A percentile compares a stretch with the other conserved stretches of the same genome.
phyloP scores from a whole-genome alignment of 2,888 invertebrate species.

The Ectropis crepuscularia region DNA sequence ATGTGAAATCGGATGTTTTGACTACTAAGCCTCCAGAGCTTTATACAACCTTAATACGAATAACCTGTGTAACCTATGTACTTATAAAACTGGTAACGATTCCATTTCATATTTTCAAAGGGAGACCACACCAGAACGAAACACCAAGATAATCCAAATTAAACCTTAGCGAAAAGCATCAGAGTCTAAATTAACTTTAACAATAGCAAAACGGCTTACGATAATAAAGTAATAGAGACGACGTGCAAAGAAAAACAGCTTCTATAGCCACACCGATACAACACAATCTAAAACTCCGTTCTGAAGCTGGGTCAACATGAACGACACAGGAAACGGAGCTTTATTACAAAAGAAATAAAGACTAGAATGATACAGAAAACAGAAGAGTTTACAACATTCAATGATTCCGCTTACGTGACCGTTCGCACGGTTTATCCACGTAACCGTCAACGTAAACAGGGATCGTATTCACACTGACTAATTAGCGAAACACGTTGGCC shows the following conservation, averaged over 20 bases:
- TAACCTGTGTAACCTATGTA: not conserved
- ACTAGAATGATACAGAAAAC: constrained; percentile 14
- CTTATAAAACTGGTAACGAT: constrained; percentile 10
- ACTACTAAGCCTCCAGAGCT: too few species aligned
- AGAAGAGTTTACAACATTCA: constrained; percentile 22
- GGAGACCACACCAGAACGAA: constrained; percentile 24
- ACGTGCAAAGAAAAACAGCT: constrained; percentile 5
- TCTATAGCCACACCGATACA: not conserved
- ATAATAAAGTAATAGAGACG: constrained; percentile 9
- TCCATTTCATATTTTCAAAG: constrained; percentile 20
- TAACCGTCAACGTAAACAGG: constrained; percentile 28
- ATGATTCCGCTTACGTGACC: constrained; percentile 41
- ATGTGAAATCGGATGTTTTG: too few species aligned
- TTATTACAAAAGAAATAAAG: constrained; percentile 11
- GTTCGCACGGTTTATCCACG: constrained; percentile 33
- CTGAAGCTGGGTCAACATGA: not conserved
- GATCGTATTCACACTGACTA: constrained; percentile 6
- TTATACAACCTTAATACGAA: too few species aligned
- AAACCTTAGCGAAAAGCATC: not conserved
- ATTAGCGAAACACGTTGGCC: too few species aligned
- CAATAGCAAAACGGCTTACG: constrained; percentile 25
- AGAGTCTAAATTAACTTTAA: constrained; percentile 12
- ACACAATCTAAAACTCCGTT: not conserved
- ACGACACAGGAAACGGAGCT: constrained; percentile 21
- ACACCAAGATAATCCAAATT: constrained; percentile 6